Percentiles rank a stretch among this genome's conserved stretches.
Evolutionary conservation across 2,888 invertebrate species (phyloP).

Genomic region (Leptinotarsa haldemani): DNA sequence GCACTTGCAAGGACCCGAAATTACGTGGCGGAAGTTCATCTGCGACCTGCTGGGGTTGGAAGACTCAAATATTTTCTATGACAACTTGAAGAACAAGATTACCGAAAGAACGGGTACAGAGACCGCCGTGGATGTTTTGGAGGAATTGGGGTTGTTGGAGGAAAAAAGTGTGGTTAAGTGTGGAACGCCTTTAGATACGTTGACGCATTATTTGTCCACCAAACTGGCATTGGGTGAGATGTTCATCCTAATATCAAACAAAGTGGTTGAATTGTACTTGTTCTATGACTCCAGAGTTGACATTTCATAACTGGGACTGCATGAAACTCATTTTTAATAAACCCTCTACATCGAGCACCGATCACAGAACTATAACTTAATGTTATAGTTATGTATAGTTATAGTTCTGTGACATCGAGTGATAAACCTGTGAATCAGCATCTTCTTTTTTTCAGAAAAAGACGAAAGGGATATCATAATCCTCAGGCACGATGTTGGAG

Average conservation of each 20-base stretch:
- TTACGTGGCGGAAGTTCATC: slow-evolving; percentile 92
- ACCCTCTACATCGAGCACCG: no score
- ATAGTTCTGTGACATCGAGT: no score
- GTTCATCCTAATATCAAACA: no score
- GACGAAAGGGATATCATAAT: slow-evolving; percentile 94
- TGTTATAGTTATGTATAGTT: no score
- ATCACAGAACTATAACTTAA: no score
- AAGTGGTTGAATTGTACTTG: no score
- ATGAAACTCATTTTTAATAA: no score
- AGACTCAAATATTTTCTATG: slow-evolving; percentile 89
- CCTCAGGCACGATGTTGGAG: slow-evolving; percentile 91
- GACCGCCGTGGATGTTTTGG: slow-evolving; percentile 80
- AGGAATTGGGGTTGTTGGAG: slow-evolving; percentile 88
- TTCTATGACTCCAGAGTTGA: no score
- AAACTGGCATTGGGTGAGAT: slow-evolving; percentile 79
- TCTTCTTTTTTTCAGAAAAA: slow-evolving; percentile 67
- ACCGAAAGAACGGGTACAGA: slow-evolving; percentile 81
- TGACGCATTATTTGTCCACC: slow-evolving; percentile 89
- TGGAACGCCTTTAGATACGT: slow-evolving; percentile 90
- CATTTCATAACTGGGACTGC: no score
- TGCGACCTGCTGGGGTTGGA: slow-evolving; percentile 87
- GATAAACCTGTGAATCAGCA: no score
- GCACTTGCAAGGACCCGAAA: slow-evolving; percentile 95
- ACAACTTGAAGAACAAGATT: slow-evolving; percentile 88
- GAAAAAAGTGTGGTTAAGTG: slow-evolving; percentile 85